Evolutionary conservation across 2,113 vertebrate species (phyloP).

Genomic region (Nycticryphes semicollaris): DNA sequence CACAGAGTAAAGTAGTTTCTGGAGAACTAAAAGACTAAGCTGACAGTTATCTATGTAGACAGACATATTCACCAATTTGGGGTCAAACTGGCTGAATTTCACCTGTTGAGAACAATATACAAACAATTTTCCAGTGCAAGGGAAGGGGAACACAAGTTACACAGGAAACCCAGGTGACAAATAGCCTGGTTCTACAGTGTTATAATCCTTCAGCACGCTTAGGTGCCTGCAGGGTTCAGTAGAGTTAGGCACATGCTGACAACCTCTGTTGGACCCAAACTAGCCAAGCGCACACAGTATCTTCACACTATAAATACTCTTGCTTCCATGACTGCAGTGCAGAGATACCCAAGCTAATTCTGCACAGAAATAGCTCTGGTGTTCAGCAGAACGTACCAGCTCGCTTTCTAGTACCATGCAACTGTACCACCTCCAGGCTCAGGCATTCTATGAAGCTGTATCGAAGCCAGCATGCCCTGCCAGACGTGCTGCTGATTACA

Average conservation of each 20-base stretch:
- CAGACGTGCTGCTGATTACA: neutral
- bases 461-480: neutral
- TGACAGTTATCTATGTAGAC: neutral
- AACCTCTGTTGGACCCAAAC: neutral
- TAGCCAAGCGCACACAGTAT: neutral
- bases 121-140: neutral
- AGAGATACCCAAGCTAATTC: neutral
- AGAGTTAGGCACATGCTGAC: neutral
- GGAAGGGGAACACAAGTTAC: neutral
- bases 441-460: neutral
- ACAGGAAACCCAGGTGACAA: neutral
- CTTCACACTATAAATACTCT: neutral
- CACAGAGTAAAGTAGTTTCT: neutral
- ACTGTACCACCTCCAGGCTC: neutral
- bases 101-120: neutral
- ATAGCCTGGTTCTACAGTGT: fast-evolving
- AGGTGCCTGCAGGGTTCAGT: neutral
- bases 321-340: neutral
- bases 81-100: neutral
- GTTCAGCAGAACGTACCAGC: neutral
- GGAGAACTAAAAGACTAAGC: neutral
- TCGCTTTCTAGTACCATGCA: neutral
- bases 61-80: neutral
- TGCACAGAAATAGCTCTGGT: neutral
- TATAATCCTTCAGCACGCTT: neutral